Base-by-base conservation (phyloP, 1,140 invertebrate species). In the Panulirus ornatus region DNA sequence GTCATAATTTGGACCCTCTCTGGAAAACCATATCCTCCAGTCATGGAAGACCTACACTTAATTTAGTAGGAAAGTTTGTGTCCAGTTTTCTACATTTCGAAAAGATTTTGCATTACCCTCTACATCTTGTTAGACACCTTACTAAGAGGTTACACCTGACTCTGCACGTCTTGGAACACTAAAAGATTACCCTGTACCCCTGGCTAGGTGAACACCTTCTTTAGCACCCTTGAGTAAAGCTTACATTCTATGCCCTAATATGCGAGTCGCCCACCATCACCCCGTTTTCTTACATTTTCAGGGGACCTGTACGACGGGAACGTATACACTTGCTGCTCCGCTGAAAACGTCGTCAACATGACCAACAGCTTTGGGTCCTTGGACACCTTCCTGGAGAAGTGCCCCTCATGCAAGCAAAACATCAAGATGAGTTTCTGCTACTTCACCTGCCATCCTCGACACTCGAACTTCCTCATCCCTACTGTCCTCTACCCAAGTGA, bases 371-470 rank as follows among this genome's bases (percentile, higher is more conserved):
- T 83, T 40, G 9, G 36, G 1, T 2, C 22, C 30, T 11, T 83
- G 81, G 36, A 83, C 44, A 2, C 19, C 34, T 58, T 83, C 51
- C 0, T 83, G n/a, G 58, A 9, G 0, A 38, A 83, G 38, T 83
- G 81, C 40, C 54, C 54, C 6, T 54, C 81, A 1, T 83, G 79
- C 79, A 22, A 40, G 27, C 30, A 36, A 22, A 83, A 83, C 36
- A 83, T 83, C 22, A 83, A 83, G n/a, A 83, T n/a, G 51, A 70
- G n/a, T 58, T 83, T 83, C 81, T 83, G 81, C 27, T 83, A 83
- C 81, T 84, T 84, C 40, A 84, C 83, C 22, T 84, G 83, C 19
- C 83, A 84, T 14, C 83, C 66, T 1, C 38, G 42, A 5, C 83
- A 84, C 40, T 84, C 83, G 40, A 84, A 73, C 42, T 84, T 84